Evolutionary conservation across 2,113 vertebrate genomes (phyloP), one percentile per base, ranked within the genome.

Genomic region (Anser cygnoides): DNA sequence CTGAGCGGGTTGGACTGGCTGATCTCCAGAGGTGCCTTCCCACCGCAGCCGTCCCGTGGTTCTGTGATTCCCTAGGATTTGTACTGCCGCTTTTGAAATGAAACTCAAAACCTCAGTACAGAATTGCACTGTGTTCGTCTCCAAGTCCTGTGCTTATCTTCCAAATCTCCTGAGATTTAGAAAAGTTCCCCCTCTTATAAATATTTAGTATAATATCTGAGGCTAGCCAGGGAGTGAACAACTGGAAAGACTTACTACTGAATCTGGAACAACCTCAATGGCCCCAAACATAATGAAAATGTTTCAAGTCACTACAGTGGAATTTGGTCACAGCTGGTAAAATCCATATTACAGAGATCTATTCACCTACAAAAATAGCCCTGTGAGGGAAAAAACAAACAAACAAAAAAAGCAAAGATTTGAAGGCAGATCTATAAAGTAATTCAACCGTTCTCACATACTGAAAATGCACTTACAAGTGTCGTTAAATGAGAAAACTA

Each of bases 201-300:
- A 90, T 88, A 92, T 92, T 94, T 90, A 85, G 33, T n/a, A 71
- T 31, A 67, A 37, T 65, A 77, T 73, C 58, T 58, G 31, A 86
- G 44, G 21, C 58, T 58, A 79, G 44, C n/a, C 39, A 84, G 50
- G 19, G 50, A 92, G 9, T 2, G 5, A 88, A 62, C 44, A 76
- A 83, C 79, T 78, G 58, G 54, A 61, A 88, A 73, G 71, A 87
- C 55, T 88, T 87, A 68, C 67, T 65, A 68, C 16, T 55, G 41
- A 59, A 58, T 76, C 72, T 94, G 63, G 29, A 90, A 62, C 33
- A 66, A 90, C 76, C 43, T 72, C 71, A 72, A 2, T n/a, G 44
- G 58, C 54, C 75, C 58, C 39, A 65, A 59, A 94, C 39, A 76
- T 52, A 68, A 75, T 65, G n/a, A 89, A 92, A 87, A 67, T 57